Base-by-base conservation (phyloP, 2,797 vertebrate genomes). In the Silurus aristotelis region DNA sequence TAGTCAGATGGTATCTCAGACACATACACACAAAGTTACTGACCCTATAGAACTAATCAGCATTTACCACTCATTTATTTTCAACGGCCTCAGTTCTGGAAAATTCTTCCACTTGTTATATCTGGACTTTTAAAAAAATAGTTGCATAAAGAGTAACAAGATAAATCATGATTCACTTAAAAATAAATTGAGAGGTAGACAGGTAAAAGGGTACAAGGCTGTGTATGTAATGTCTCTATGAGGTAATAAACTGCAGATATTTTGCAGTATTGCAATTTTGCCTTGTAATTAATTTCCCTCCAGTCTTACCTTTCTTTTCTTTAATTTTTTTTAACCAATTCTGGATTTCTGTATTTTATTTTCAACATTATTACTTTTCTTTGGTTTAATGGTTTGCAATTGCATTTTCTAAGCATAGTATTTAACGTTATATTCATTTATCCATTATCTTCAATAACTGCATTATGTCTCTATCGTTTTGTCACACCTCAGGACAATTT, bases 291-390 rank as follows among this genome's bases (percentile, higher is more conserved):
- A 27, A 17, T 60, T 77, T 60, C 72, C n/a, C 72, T 76, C 75
- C 60, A 80, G 60, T 46, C 31, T 61, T 43, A 61, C 38, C 58
- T 43, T n/a, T 38, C 38, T 38, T 38, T 38, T 38, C 31, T 71
- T 46, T 73, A 60, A 14, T 2, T 38, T 38, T 38, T 2, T 38
- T 38, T 38, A 38, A 2, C 38, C 38, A 3, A 78, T 61, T 78
- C 43, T 8, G 2, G 19, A 61, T 12, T 63, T 2, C 31, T 43
- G 58, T 43, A 4, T 38, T 38, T 38, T 38, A 61, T n/a, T 63
- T 78, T 76, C 27, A 77, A 58, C 55, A 58, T 77, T 60, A 58
- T 63, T 63, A 79, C 76, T 79, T 75, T 56, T 25, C 19, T 22
- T 61, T 43, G 19, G 22, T 61, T 38, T 14, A 78, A 61, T 43